Evolutionary conservation across 2,888 invertebrate species (phyloP).

Genomic region (Ariolimax columbianus): DNA sequence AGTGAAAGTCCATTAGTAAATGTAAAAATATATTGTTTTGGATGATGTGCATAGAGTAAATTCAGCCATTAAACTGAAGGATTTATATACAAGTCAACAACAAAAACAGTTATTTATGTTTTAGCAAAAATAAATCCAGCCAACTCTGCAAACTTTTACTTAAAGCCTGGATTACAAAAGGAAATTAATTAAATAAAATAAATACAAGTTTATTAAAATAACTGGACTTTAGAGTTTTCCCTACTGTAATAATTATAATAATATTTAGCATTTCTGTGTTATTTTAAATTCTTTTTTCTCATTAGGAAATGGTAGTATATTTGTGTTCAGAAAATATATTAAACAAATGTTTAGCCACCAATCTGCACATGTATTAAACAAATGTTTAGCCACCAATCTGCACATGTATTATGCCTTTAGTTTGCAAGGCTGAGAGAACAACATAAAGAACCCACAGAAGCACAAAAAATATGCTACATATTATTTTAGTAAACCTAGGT

Average conservation of each 20-base stretch:
- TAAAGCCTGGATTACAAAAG: neutral
- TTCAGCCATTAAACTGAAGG: neutral
- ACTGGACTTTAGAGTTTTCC: neutral
- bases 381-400: slow-evolving; percentile 33
- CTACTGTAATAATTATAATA: neutral
- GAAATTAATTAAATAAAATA: neutral
- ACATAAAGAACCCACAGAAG: slow-evolving; percentile 81
- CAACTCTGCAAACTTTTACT: neutral
- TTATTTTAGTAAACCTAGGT: slow-evolving; percentile 76
- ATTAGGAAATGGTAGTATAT: neutral
- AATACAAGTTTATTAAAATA: neutral
- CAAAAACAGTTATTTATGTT: neutral
- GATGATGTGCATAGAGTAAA: neutral
- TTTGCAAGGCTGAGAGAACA: slow-evolving; percentile 74
- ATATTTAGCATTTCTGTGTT: neutral
- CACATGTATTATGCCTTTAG: slow-evolving; percentile 54
- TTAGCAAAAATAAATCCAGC: neutral
- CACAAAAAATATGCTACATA: slow-evolving; percentile 78
- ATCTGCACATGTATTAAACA: slow-evolving; percentile 47
- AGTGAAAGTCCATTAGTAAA: neutral
- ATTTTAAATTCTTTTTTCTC: neutral
- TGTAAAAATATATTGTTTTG: neutral
- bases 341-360: neutral
- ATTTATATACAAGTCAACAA: neutral
- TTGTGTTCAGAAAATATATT: neutral